Evolutionary conservation across 2,797 vertebrate species (phyloP), one percentile per base, ranked within the genome.

Genomic region (Saxicola maurus): DNA sequence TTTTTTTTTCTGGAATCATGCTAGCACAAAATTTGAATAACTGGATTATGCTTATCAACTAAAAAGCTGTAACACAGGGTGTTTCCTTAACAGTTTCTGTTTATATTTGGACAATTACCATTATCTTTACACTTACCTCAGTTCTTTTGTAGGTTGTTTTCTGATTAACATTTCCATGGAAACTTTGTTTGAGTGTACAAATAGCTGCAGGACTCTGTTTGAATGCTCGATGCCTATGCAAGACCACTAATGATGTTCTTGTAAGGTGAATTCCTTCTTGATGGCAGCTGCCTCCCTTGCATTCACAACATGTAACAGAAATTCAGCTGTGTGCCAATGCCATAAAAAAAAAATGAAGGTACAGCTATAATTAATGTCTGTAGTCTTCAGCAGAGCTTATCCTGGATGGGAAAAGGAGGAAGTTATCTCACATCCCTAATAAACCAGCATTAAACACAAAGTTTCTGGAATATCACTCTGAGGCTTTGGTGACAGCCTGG

Each of bases 1-100:
- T 91, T 96, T 86, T 80, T 80, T 80, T 87, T 96, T 96, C 86
- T 95, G 68, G 66, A 96, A 92, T 85, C 46, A 62, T 14, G 30
- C 46, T 94, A 76, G 78, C 80, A 94, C 64, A 96, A 93, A 96
- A 82, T 94, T 60, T 86, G 89, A 79, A 68, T 91, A 96, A 91
- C 82, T 91, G 53, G 66, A 95, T 94, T 93, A 93, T 85, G 78
- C 84, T 94, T 55, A 73, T 67, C 67, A 89, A 87, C 89, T 85
- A 86, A 95, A 95, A 95, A 94, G 17, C 90, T 91, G 20, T 62
- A 75, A 91, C 76, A 92, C 61, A 81, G 35, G 57, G 69, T 94
- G 66, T 59, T 95, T 94, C 80, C 94, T 92, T 81, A 87, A 79
- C 18, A 82, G 31, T 91, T 95, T 94, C 69, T 94, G 45, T 87